Base-by-base conservation (phyloP, 2,888 invertebrate genomes). In the Eupithecia abbreviata region DNA sequence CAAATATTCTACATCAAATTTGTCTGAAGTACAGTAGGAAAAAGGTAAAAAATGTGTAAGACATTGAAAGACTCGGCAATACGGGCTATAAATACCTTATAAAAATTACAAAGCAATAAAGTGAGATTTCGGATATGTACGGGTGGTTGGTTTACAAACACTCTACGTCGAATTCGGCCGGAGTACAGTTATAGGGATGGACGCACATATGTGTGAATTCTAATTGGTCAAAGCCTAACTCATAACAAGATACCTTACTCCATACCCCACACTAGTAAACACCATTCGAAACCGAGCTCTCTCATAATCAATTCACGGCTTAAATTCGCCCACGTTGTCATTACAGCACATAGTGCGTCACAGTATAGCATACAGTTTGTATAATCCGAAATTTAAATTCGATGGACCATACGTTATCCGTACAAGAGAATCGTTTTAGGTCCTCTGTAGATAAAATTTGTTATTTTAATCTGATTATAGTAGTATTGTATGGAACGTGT, bases 401-500 rank as follows among this genome's bases (percentile, higher is more conserved):
- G 89, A 91, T 91, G 87, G 91, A 88, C 90, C 93, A 89, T 91
- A 89, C 89, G 88, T 92, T 92, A 93, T 92, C 92, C 90, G 83
- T 81, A 94, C 94, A 94, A 71, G 92, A 84, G 88, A 94, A 93
- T 85, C 90, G 91, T 93, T 94, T 94, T 93, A 94, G 90, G 91
- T 88, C 85, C 87, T 86, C 86, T 78, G 78, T 83, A 83, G 83
- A 84, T 83, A 77, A 79, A 73, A 84, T 84, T 82, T 75, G 74
- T 76, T 82, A 79, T 74, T 80, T 80, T 79, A 80, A 82, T 81
- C 79, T 73, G 79, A 78, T 81, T 79, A 78, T 18, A 12, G 65
- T 70, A 30, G 30, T 30, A 30, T 30, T 30, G 30, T 30, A 30
- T 30, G 30, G 30, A 30, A 30, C 30, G 30, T 30, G 30, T 30